A percentile compares a stretch with the other conserved stretches of the same genome.
Evolutionary conservation across 2,797 vertebrate genomes (phyloP).

Genomic region (Anomalospiza imberbis): DNA sequence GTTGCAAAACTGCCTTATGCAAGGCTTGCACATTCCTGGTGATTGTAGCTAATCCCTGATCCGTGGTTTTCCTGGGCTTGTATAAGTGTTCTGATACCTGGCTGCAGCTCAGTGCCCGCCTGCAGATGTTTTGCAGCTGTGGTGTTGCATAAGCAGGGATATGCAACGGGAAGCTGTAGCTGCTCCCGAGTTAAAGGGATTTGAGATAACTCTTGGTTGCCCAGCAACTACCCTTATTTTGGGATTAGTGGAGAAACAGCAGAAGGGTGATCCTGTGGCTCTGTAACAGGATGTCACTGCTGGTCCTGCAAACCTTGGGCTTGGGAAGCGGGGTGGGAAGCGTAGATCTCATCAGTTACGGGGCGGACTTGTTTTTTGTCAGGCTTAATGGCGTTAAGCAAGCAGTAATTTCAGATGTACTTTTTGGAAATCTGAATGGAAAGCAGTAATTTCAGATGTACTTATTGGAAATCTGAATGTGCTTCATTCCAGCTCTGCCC

Average conservation of each 20-base stretch:
- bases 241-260: background rate
- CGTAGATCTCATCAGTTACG: rapidly evolving
- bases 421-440: background rate
- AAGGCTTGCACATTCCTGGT: background rate
- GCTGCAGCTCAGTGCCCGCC: background rate
- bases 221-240: background rate
- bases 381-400: background rate
- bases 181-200: background rate
- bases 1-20: background rate
- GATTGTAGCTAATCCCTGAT: rapidly evolving
- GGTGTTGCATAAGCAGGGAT: background rate
- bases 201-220: background rate
- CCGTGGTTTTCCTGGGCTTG: background rate
- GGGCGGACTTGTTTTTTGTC: background rate
- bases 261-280: background rate
- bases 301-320: background rate
- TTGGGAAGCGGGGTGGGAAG: background rate
- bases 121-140: background rate
- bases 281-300: rapidly evolving
- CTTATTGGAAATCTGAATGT: background rate
- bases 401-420: background rate
- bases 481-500: background rate
- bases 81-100: background rate
- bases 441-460: background rate
- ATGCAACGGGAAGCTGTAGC: rapidly evolving